Conservation (phyloP, 2,888 invertebrate species). For the Zeuzera pyrina region DNA sequence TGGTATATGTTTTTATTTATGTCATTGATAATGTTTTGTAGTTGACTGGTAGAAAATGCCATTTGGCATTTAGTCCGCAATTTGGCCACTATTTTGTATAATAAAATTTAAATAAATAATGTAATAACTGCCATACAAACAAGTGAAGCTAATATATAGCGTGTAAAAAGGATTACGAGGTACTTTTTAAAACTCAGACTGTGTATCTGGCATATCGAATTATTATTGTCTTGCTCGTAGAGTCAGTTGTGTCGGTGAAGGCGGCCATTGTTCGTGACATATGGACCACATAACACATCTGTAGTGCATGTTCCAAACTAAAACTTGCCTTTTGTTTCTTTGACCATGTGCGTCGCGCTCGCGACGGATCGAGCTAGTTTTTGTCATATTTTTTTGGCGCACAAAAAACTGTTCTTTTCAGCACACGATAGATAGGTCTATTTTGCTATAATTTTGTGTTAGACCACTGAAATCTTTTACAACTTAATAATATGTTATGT, state of each 20-base stretch:
- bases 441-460: not conserved
- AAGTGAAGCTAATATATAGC: not conserved
- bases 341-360: conserved; percentile 61
- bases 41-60: too few relatives aligned
- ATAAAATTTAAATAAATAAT: too few relatives aligned
- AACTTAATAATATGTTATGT: too few relatives aligned
- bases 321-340: conserved; percentile 51
- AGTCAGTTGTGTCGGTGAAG: conserved; percentile 22
- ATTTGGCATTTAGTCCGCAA: too few relatives aligned
- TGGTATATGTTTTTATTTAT: too few relatives aligned
- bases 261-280: conserved; percentile 36
- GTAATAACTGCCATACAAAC: too few relatives aligned
- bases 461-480: too few relatives aligned
- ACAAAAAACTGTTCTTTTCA: conserved; percentile 26
- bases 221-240: conserved; percentile 15
- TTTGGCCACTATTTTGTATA: too few relatives aligned
- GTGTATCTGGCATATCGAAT: conserved; percentile 17
- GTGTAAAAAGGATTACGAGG: not conserved
- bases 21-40: too few relatives aligned
- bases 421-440: not conserved
- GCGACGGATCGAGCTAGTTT: conserved; percentile 45
- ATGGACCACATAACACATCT: conserved; percentile 46
- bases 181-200: not conserved
- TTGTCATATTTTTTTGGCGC: conserved; percentile 41
- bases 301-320: conserved; percentile 65